Evolutionary conservation across 1,140 invertebrate genomes (phyloP), one percentile per base, ranked within the genome.

Genomic region (Adelges cooleyi): DNA sequence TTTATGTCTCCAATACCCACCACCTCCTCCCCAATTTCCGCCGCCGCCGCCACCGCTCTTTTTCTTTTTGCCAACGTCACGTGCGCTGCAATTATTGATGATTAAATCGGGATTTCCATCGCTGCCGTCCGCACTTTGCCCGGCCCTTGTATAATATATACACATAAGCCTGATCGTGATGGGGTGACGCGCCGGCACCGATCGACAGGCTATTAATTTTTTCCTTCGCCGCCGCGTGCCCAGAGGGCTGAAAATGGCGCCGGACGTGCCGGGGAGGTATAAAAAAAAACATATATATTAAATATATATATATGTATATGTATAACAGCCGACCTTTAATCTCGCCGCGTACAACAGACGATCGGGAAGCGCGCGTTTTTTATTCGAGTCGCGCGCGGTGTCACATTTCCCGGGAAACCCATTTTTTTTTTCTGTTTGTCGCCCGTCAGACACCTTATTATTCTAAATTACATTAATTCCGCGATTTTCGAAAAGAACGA

Each of bases 11-110:
- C n/a, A n/a, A n/a, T n/a, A n/a, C n/a, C n/a, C 25, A 8, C 13
- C 25, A 2, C 5, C 17, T 29, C 40, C 38, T n/a, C 54, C 22
- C 29, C 11, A 33, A 33, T 11, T 33, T 33, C 29, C 29, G 0
- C 50, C 18, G 15, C 3, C 25, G n/a, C 52, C 52, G 2, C 22
- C 22, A 33, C 29, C 5, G 29, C 29, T 33, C 29, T 11, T n/a
- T n/a, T 33, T 33, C 29, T 6, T 33, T 33, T 33, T 10, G 13
- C 42, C 17, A 25, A 42, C 42, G 56, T 46, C 56, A 62, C 56
- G 56, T 48, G 56, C 56, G 56, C 56, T 42, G 56, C 56, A 62
- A 62, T 62, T 62, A 62, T 62, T 62, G 56, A 62, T 62, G 56
- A 62, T 62, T 62, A 62, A 62, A 62, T 62, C 56, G 56, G 56